These are phyloP conservation scores for Mastigias papua DNA, from an alignment of 30 jellyfish, hydroid and myxozoan genomes.

Conservation along the genomic window DNA sequence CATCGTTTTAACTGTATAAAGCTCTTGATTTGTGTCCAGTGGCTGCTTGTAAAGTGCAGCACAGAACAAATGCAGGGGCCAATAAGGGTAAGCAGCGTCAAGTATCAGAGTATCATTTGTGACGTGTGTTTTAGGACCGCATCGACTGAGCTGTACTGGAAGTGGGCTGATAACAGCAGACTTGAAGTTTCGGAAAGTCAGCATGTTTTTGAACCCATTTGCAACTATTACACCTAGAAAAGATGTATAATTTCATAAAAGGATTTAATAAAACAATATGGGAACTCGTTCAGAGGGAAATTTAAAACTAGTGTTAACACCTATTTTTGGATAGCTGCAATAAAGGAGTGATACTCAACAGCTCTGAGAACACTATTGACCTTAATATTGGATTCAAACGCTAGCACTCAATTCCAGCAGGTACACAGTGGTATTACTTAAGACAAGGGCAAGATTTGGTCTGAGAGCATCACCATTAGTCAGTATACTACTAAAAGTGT, in stretches of 20 bases:
- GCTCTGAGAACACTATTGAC: too few species aligned
- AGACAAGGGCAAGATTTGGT: too few species aligned
- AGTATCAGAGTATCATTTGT: constrained; percentile 51
- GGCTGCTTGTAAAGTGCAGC: constrained; percentile 19
- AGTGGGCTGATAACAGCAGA: constrained; percentile 43
- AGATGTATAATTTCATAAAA: background rate
- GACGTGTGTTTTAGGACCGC: constrained; percentile 75
- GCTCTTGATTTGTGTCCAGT: background rate
- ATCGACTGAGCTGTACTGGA: constrained; percentile 36
- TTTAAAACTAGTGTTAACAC: too few species aligned
- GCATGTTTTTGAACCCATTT: constrained; percentile 65
- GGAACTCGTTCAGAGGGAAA: too few species aligned
- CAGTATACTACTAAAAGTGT: too few species aligned
- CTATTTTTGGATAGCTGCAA: too few species aligned
- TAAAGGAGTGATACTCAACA: too few species aligned
- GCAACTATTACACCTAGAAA: constrained; percentile 79
- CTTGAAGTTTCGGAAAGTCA: constrained; percentile 70
- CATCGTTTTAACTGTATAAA: constrained; percentile 35
- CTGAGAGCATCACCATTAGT: too few species aligned
- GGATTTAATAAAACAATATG: too few species aligned
- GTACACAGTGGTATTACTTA: too few species aligned
- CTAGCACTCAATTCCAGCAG: too few species aligned
- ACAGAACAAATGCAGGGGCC: constrained; percentile 57
- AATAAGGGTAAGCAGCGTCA: constrained; percentile 55
- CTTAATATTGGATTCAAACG: too few species aligned